phyloP scores from a whole-genome alignment of 2,888 invertebrate genomes.

The Megalurothrips usitatus region DNA sequence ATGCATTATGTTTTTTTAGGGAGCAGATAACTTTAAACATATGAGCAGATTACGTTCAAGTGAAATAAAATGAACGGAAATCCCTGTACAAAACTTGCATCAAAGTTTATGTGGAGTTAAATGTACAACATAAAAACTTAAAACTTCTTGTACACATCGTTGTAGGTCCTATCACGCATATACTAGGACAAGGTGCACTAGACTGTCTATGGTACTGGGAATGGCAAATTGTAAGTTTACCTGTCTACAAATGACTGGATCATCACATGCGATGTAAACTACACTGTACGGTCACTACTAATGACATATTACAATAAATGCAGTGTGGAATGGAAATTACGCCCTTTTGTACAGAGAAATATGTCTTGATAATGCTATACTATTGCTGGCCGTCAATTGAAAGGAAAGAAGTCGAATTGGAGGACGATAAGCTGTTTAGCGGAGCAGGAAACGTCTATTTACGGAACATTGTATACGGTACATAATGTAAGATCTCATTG shows the following conservation, averaged over 20 bases:
- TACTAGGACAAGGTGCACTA: constrained; percentile 22
- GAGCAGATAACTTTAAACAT: constrained; percentile 12
- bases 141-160: constrained; percentile 16
- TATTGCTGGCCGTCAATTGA: background rate
- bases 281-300: background rate
- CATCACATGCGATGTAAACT: background rate
- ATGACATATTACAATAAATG: constrained; percentile 8
- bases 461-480: no score
- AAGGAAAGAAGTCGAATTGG: background rate
- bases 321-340: background rate
- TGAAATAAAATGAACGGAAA: constrained; percentile 12
- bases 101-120: constrained; percentile 4
- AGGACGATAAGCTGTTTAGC: background rate
- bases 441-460: background rate
- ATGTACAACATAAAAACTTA: constrained; percentile 20
- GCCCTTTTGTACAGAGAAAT: background rate
- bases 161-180: background rate
- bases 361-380: background rate
- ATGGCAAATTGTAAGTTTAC: constrained; percentile 23
- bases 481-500: no score
- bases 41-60: constrained; percentile 16
- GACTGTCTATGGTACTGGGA: constrained; percentile 16
- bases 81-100: constrained; percentile 19
- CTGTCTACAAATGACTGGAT: constrained; percentile 21
- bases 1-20: constrained; percentile 16